phyloP scores from a whole-genome alignment of 2,113 vertebrate genomes.

The Suncus etruscus region DNA sequence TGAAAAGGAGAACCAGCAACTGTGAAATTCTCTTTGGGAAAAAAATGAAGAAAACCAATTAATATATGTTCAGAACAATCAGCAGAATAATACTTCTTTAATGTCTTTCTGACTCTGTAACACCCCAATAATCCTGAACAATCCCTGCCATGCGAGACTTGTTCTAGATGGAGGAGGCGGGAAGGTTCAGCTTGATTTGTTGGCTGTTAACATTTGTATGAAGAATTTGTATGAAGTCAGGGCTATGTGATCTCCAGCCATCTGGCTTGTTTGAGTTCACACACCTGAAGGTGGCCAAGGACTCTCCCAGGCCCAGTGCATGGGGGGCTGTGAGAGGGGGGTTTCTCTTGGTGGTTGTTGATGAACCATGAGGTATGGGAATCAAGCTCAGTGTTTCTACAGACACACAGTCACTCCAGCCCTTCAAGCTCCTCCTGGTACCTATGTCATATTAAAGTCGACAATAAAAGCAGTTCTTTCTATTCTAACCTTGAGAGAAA shows the following conservation, averaged over 20 bases:
- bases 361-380: too few species aligned
- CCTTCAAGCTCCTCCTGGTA: too few species aligned
- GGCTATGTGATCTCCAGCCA: not conserved
- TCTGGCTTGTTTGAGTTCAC: not conserved
- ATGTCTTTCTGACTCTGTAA: conserved; percentile 34
- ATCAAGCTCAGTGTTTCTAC: too few species aligned
- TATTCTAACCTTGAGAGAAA: conserved; percentile 1
- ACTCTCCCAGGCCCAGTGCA: too few species aligned
- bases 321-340: too few species aligned
- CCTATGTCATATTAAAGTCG: not conserved
- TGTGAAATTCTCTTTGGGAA: conserved; percentile 71
- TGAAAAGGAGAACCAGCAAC: conserved; percentile 64
- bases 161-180: not conserved
- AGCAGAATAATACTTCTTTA: not conserved
- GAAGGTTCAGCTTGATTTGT: not conserved
- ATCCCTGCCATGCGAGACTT: not conserved
- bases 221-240: not conserved
- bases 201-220: not conserved
- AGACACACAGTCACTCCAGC: too few species aligned
- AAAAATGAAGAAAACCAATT: conserved; percentile 68
- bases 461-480: not conserved
- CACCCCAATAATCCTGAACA: not conserved
- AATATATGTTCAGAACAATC: conserved; percentile 64
- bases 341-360: too few species aligned
- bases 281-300: too few species aligned